phyloP scores from a whole-genome alignment of 2,888 invertebrate species.

The Euplexia lucipara region DNA sequence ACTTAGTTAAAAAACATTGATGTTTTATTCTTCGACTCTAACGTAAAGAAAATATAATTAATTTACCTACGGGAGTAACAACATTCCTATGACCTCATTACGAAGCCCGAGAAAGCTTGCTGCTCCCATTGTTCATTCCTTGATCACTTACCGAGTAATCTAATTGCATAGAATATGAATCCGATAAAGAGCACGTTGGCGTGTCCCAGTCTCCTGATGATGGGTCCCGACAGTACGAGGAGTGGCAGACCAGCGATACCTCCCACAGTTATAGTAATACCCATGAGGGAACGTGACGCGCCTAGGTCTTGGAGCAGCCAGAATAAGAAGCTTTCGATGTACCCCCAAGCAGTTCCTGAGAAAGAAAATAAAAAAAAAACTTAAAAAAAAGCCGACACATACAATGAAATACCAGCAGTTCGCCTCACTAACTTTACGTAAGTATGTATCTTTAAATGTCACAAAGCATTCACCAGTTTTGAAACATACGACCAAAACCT shows the following conservation, averaged over 20 bases:
- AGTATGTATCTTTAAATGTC: too few relatives aligned
- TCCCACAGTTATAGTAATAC: constrained; percentile 95
- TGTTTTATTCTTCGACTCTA: background rate
- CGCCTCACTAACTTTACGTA: too few relatives aligned
- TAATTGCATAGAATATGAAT: constrained; percentile 94
- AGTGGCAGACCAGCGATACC: constrained; percentile 94
- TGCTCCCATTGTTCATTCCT: background rate
- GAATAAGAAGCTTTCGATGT: constrained; percentile 95
- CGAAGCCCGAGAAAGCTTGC: background rate
- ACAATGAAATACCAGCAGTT: too few relatives aligned
- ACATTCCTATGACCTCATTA: background rate
- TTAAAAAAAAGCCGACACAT: background rate
- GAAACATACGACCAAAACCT: too few relatives aligned
- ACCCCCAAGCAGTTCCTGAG: constrained; percentile 95
- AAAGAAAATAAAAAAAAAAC: constrained; percentile 42
- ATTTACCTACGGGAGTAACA: background rate
- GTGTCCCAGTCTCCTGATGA: constrained; percentile 93
- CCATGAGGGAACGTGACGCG: constrained; percentile 94
- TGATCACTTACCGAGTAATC: constrained; percentile 91
- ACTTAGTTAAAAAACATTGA: too few relatives aligned
- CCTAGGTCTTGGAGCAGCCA: constrained; percentile 95
- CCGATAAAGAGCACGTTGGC: constrained; percentile 95
- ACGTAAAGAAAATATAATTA: background rate
- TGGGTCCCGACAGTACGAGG: constrained; percentile 94
- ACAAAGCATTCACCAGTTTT: too few relatives aligned